Base-by-base conservation (phyloP, 2,888 invertebrate genomes). In the Ormyrus thymus region DNA sequence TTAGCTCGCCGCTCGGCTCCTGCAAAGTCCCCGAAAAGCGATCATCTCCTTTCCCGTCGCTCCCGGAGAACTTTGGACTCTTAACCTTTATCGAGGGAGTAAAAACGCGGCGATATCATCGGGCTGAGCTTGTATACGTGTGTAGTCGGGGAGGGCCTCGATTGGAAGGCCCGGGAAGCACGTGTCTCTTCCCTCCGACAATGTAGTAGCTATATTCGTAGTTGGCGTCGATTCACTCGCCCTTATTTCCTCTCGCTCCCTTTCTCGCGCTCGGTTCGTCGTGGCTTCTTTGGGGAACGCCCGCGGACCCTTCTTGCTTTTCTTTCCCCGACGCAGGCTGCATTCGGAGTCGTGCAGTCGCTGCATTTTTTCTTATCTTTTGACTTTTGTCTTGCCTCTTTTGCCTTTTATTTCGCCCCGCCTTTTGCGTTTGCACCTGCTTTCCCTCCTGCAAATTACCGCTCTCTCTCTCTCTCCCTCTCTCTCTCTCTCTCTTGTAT, bases 171-270 rank as follows among this genome's bases (percentile, higher is more conserved):
- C 64, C 43, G 10, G 13, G 15, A 55, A 65, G 65, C 73, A 74
- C 65, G 56, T 74, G 65, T 74, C 55, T 29, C 15, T 9, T 15
- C 15, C 10, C 45, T 62, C 2, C 3, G 8, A 46, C 45, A 8
- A 9, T 10, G 43, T 45, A 11, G 13, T 64, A 48, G 29, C 29
- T 29, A 29, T 29, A 29, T n/a, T n/a, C 29, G 29, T 29, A 29
- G 29, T 29, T 7, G n/a, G 10, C 70, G 76, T 69, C 77, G 81
- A 82, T 78, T 76, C 76, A 68, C 79, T 53, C 75, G 56, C 13
- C 65, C 66, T 56, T 77, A 29, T 29, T 29, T 29, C 29, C 29
- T 29, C 4, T 29, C 4, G 29, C 29, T 29, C 29, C 29, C 29
- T 29, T 29, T 29, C 29, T 29, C 29, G 29, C 29, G 29, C 4